These are phyloP conservation scores for Paramormyrops kingsleyae DNA, from an alignment of 2,113 vertebrate genomes.

Conservation along the genomic window DNA sequence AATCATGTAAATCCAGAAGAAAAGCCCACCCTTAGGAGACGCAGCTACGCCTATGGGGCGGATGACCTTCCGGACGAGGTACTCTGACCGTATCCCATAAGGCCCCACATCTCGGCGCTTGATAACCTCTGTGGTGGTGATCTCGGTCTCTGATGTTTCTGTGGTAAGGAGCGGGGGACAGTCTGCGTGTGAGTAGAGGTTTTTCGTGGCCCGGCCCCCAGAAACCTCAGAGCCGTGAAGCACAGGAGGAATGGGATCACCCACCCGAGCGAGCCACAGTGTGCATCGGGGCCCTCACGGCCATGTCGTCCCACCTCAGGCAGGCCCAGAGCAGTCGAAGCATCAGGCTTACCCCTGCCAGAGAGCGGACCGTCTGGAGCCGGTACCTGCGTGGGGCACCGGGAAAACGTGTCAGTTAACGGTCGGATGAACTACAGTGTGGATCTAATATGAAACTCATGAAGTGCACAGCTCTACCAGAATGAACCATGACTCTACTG, in stretches of 20 bases:
- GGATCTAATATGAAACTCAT: background rate
- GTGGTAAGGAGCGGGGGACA: conserved; percentile 49
- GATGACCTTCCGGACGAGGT: conserved; percentile 96
- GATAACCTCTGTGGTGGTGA: conserved; percentile 98
- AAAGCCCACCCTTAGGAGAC: conserved; percentile 81
- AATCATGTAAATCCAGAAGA: background rate
- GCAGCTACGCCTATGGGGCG: conserved; percentile 95
- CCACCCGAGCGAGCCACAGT: conserved; percentile 90
- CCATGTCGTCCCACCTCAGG: conserved; percentile 97
- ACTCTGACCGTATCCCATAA: conserved; percentile 92
- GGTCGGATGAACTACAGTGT: background rate
- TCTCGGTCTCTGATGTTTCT: conserved; percentile 97
- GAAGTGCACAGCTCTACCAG: background rate
- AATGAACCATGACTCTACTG: background rate
- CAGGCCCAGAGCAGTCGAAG: conserved; percentile 89
- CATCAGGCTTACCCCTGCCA: conserved; percentile 96
- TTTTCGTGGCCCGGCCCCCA: background rate
- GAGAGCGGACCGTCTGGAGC: conserved; percentile 87
- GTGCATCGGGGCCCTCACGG: conserved; percentile 86
- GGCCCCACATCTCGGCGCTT: conserved; percentile 92
- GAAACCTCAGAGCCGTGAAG: background rate
- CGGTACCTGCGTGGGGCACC: conserved; percentile 69
- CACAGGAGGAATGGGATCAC: background rate
- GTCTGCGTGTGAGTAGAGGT: background rate
- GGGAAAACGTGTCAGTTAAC: no score